Conservation (phyloP, 2,888 invertebrate species). For the Diplolepis rosae region DNA sequence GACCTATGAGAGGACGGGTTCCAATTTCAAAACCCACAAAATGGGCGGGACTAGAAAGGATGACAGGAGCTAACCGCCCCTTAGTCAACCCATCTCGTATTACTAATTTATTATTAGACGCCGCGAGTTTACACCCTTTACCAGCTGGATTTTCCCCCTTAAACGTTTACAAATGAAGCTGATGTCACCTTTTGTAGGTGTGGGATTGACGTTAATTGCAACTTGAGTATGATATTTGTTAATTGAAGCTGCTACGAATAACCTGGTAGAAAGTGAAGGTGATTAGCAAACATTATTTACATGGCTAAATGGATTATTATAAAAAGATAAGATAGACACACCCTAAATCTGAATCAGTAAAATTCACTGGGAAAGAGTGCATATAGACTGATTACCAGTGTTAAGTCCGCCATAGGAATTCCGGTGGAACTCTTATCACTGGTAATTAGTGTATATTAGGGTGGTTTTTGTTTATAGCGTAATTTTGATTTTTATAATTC, state of each 20-base stretch:
- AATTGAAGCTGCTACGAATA: conserved; percentile 20
- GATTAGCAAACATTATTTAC: not conserved
- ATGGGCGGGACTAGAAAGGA: conserved; percentile 51
- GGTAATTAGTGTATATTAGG: too few relatives aligned
- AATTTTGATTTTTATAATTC: too few relatives aligned
- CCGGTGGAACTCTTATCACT: too few relatives aligned
- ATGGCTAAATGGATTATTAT: too few relatives aligned
- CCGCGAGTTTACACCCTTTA: conserved; percentile 62
- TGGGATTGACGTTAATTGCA: conserved; percentile 34
- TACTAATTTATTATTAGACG: conserved; percentile 71
- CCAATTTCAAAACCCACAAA: conserved; percentile 65
- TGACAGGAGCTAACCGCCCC: conserved; percentile 59
- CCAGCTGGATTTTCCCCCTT: conserved; percentile 57
- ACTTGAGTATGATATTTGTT: conserved; percentile 19
- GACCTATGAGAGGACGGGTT: conserved; percentile 40
- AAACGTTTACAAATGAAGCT: conserved; percentile 29
- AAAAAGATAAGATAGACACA: too few relatives aligned
- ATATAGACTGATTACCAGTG: too few relatives aligned
- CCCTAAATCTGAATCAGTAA: too few relatives aligned
- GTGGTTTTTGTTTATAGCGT: too few relatives aligned
- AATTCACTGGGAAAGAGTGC: too few relatives aligned
- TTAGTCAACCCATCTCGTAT: conserved; percentile 65
- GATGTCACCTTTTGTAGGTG: conserved; percentile 32
- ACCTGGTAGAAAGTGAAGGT: conserved; percentile 9
- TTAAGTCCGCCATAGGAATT: too few relatives aligned